Evolutionary conservation across 2,797 vertebrate species (phyloP), one percentile per base, ranked within the genome.

Genomic region (Fistularia tabacaria): DNA sequence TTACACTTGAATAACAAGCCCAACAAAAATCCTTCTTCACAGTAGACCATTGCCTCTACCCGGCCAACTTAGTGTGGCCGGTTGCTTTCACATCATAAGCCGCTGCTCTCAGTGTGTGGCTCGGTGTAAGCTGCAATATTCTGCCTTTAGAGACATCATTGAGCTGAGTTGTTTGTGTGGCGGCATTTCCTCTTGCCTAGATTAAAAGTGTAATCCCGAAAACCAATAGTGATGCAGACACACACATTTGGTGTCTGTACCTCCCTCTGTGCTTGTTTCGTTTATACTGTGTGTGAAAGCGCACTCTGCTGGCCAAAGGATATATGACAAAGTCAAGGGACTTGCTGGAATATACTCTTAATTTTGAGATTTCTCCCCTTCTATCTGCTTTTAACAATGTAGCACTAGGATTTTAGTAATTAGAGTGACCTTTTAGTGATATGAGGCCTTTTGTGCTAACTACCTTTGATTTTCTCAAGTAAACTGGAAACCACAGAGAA

Each of bases 131-230:
- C 71, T 71, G 68, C 58, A 42, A 74, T 72, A 51, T 61, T 74
- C 58, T 62, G 63, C 69, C 75, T 78, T 54, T 45, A 48, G 76
- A 72, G 75, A 57, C 73, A 48, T 56, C 42, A 46, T 46, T 12
- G 52, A 46, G 73, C 66, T 64, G 49, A 25, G 39, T 81, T 66
- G 62, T 71, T 78, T 71, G 66, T 44, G 59, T 76, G 65, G 60
- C 53, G 13, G 48, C 40, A 39, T 70, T 78, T 81, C 54, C 62
- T 62, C 61, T 46, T 45, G 57, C 42, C 36, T 59, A 73, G 83
- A 83, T 87, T 87, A 85, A 75, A 83, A 80, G 48, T 76, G 66
- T 82, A 84, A 85, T 87, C 81, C 82, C 7, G 0, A 53, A 71
- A 77, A 74, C 53, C 51, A 36, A 47, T 63, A 74, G 54, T 77